A percentile compares a stretch with the other conserved stretches of the same genome.
Evolutionary conservation across 2,888 invertebrate species (phyloP).

Genomic region (Caenorhabditis parvicauda): DNA sequence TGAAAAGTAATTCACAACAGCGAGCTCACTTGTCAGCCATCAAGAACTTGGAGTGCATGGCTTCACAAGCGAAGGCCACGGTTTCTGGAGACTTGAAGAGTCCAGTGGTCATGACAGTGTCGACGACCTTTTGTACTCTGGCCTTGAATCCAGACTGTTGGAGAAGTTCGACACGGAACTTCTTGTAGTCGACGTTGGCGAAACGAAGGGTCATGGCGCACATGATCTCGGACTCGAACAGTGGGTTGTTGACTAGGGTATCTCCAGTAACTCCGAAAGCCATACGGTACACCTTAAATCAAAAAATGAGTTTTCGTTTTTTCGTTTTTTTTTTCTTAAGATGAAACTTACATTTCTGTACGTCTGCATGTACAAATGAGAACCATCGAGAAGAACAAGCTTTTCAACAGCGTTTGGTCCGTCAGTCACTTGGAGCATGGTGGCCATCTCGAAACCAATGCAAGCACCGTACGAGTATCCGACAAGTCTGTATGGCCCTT

Average conservation of each 20-base stretch:
- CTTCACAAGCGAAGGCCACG: constrained; percentile 60
- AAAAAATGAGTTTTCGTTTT: not conserved
- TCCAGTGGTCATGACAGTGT: constrained; percentile 70
- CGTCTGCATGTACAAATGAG: constrained; percentile 66
- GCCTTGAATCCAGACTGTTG: constrained; percentile 70
- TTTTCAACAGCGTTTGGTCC: constrained; percentile 62
- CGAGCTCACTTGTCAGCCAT: constrained; percentile 61
- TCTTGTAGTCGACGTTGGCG: constrained; percentile 73
- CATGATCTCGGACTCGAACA: constrained; percentile 70
- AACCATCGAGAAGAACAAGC: constrained; percentile 82
- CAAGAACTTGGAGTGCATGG: constrained; percentile 61
- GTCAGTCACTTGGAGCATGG: constrained; percentile 73
- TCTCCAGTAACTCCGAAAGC: constrained; percentile 63
- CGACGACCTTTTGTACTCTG: constrained; percentile 69
- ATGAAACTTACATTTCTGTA: constrained; percentile 62
- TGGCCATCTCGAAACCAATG: constrained; percentile 90
- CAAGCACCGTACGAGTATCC: constrained; percentile 95
- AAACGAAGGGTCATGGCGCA: constrained; percentile 81
- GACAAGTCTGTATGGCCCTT: constrained; percentile 82
- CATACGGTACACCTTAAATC: constrained; percentile 56
- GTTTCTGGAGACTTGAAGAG: constrained; percentile 62
- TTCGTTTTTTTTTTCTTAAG: too few relatives aligned
- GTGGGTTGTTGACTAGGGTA: constrained; percentile 61
- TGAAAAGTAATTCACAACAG: not conserved
- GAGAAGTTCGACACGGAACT: constrained; percentile 69